Evolutionary conservation across 2,113 vertebrate genomes (phyloP), one percentile per base, ranked within the genome.

Genomic region (Ictidomys tridecemlineatus): DNA sequence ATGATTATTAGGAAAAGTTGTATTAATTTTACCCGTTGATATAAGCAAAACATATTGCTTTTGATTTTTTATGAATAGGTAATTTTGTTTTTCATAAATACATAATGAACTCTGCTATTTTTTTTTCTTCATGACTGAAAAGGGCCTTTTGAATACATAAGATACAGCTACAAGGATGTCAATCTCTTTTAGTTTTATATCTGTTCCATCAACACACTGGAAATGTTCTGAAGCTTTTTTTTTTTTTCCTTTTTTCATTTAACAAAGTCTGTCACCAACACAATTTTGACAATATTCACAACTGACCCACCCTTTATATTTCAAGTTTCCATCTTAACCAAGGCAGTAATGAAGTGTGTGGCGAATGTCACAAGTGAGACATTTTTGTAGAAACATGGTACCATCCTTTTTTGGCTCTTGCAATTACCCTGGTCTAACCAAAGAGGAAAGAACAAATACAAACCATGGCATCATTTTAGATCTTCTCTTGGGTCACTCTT

Each of bases 21-120:
- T 94, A 95, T 96, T 97, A 96, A 91, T 96, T 98, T 96, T 93
- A 74, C 53, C 85, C 45, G 1, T 87, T 97, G 85, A 86, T 96
- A 85, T 89, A 96, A 97, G 85, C 85, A 98, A 97, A 97, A 95
- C 78, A 96, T 93, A 97, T 85, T 97, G 95, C 88, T 89, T 97
- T 97, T 96, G 93, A 96, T 97, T 97, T 97, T 28, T 97, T 96
- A 98, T 96, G 96, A 96, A 97, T 92, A 98, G 89, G 74, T 94
- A 97, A 98, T 95, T 95, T 96, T 95, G 88, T 79, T 98, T 97
- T 96, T 97, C 90, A 97, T 94, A 94, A 96, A 98, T 97, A 70
- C n/a, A 85, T 90, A 88, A 95, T 91, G 39, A 97, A 94, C 45
- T 69, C 76, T 63, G 20, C 14, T 30, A 1, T 24, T 11, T 85